Evolutionary conservation across 2,888 invertebrate species (phyloP).

Genomic region (Gonocerus acuteangulatus): DNA sequence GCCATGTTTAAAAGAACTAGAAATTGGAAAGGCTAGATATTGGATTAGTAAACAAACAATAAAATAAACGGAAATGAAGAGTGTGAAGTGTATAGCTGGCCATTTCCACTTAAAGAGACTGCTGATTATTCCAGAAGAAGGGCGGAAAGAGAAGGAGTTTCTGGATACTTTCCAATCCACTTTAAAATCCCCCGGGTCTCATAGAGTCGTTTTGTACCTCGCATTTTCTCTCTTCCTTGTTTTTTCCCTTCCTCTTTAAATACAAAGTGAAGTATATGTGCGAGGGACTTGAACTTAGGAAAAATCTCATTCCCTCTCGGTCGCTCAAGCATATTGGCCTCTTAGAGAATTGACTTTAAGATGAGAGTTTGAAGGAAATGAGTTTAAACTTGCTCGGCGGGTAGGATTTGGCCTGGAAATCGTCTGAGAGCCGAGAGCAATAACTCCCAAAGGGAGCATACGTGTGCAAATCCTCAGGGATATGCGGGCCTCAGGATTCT

Average conservation of each 20-base stretch:
- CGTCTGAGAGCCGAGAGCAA: background rate
- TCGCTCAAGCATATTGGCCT: constrained; percentile 3
- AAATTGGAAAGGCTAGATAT: too few relatives aligned
- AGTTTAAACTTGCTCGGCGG: constrained; percentile 13
- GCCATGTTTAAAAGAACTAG: too few relatives aligned
- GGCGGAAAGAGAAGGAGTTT: too few relatives aligned
- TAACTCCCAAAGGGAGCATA: background rate
- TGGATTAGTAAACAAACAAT: too few relatives aligned
- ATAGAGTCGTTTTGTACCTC: too few relatives aligned
- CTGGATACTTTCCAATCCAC: constrained; percentile 16
- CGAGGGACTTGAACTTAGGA: constrained; percentile 2
- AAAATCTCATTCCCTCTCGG: background rate
- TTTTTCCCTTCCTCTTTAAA: constrained; percentile 1
- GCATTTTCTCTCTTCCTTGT: too few relatives aligned
- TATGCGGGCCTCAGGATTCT: background rate
- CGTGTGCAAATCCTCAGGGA: constrained; percentile 9
- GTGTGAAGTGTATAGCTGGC: too few relatives aligned
- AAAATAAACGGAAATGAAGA: too few relatives aligned
- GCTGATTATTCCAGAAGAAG: too few relatives aligned
- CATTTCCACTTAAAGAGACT: too few relatives aligned
- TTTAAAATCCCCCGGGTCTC: constrained; percentile 14
- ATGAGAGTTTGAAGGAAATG: constrained; percentile 13
- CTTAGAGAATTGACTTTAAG: constrained; percentile 18
- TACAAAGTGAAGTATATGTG: constrained; percentile 10
- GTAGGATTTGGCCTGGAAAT: background rate